These are phyloP conservation scores for Ceyx erithaca DNA, from an alignment of 2,797 vertebrate species.

Conservation along the genomic window DNA sequence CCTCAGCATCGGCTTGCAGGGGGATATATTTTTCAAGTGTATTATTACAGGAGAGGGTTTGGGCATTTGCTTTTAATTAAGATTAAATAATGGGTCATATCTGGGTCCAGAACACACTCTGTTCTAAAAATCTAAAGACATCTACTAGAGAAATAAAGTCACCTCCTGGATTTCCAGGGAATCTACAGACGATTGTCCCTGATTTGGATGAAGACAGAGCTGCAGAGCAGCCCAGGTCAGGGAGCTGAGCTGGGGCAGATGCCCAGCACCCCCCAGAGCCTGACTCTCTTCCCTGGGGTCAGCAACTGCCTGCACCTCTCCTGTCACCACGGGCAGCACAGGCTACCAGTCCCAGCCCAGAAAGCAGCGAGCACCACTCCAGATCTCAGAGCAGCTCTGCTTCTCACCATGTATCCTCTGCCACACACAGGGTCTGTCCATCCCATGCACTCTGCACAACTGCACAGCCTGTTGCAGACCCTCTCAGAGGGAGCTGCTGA, in stretches of 20 bases:
- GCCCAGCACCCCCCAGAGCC: not conserved
- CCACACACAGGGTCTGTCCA: rapidly evolving
- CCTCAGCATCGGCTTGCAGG: not conserved
- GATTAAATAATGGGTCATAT: not conserved
- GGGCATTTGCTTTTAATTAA: constrained; percentile 41
- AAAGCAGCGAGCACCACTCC: rapidly evolving
- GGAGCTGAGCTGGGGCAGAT: rapidly evolving
- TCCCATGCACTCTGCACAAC: not conserved
- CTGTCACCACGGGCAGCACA: not conserved
- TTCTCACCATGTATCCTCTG: not conserved
- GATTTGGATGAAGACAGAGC: not conserved
- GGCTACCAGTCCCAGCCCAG: not conserved
- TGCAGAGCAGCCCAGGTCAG: not conserved
- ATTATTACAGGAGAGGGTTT: not conserved
- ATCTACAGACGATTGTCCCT: not conserved
- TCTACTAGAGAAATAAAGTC: not conserved
- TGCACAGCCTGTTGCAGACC: not conserved
- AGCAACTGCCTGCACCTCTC: not conserved
- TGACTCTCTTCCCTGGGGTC: not conserved
- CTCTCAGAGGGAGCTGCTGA: not conserved
- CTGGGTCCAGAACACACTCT: not conserved
- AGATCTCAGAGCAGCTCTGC: not conserved
- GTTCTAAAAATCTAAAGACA: not conserved
- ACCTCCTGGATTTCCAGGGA: not conserved
- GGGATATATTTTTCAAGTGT: not conserved